Evolutionary conservation across 2,113 vertebrate genomes (phyloP).

Genomic region (Garra rufa): DNA sequence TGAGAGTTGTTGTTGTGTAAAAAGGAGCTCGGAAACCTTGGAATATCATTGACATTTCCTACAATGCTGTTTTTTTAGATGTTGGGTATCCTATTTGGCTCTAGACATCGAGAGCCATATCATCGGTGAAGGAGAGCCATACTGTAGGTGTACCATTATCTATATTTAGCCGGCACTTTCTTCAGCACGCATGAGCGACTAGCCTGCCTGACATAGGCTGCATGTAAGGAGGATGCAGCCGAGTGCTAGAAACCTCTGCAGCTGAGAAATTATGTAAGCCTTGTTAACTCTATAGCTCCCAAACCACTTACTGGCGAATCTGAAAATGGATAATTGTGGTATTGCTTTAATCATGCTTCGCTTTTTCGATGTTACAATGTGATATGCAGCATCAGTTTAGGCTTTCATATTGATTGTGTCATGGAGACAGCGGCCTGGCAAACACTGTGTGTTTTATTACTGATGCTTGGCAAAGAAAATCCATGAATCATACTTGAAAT

Average conservation of each 20-base stretch:
- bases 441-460: not conserved
- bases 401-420: not conserved
- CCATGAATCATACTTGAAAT: not conserved
- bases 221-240: slow-evolving; percentile 41
- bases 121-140: not conserved
- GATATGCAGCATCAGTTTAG: not conserved
- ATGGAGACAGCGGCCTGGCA: not conserved
- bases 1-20: not conserved
- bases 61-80: not conserved
- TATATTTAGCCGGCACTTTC: slow-evolving; percentile 45
- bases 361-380: not conserved
- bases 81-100: not conserved
- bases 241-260: slow-evolving; percentile 43
- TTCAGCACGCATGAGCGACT: slow-evolving; percentile 33
- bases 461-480: slow-evolving; percentile 3
- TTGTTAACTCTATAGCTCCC: slow-evolving; percentile 38
- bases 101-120: not conserved
- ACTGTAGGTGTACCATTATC: slow-evolving; percentile 33
- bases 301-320: not conserved
- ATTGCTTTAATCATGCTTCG: not conserved
- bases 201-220: slow-evolving; percentile 11
- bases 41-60: not conserved
- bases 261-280: slow-evolving; percentile 52
- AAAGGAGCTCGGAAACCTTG: not conserved
- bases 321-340: not conserved